Evolutionary conservation across 2,888 invertebrate genomes (phyloP).

Genomic region (Sinhomidia bicolor): DNA sequence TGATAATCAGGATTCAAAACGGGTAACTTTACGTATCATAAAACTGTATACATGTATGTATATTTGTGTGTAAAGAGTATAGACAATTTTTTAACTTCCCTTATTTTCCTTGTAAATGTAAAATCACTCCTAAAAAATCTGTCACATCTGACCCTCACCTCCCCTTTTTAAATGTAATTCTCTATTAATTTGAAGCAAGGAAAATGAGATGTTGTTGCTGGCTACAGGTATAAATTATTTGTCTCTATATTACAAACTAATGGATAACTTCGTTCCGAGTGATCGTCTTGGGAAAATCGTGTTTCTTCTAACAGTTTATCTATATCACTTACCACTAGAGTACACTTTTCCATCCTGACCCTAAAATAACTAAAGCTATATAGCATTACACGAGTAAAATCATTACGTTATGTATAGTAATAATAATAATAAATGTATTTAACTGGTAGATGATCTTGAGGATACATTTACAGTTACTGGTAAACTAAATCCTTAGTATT

Average conservation of each 20-base stretch:
- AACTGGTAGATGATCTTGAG: slow-evolving; percentile 19
- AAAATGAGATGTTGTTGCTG: background rate
- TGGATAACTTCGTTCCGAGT: slow-evolving; percentile 71
- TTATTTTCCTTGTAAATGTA: background rate
- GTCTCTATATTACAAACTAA: slow-evolving; percentile 39
- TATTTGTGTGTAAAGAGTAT: background rate
- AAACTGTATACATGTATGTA: slow-evolving; percentile 68
- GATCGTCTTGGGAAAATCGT: slow-evolving; percentile 57
- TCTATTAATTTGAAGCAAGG: no score
- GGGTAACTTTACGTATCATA: slow-evolving; percentile 76
- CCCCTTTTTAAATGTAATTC: no score
- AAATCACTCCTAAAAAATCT: no score
- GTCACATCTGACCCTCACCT: background rate
- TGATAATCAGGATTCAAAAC: slow-evolving; percentile 70
- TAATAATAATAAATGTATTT: background rate
- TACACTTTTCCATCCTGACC: background rate
- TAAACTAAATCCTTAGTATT: background rate
- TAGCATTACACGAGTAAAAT: no score
- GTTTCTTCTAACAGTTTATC: background rate
- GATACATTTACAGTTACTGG: background rate
- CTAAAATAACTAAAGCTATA: background rate
- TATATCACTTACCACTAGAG: slow-evolving; percentile 1
- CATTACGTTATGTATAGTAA: background rate
- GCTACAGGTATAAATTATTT: background rate
- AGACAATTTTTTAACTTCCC: background rate